Evolutionary conservation across 2,888 invertebrate genomes (phyloP).

Genomic region (Fragum whitleyi): DNA sequence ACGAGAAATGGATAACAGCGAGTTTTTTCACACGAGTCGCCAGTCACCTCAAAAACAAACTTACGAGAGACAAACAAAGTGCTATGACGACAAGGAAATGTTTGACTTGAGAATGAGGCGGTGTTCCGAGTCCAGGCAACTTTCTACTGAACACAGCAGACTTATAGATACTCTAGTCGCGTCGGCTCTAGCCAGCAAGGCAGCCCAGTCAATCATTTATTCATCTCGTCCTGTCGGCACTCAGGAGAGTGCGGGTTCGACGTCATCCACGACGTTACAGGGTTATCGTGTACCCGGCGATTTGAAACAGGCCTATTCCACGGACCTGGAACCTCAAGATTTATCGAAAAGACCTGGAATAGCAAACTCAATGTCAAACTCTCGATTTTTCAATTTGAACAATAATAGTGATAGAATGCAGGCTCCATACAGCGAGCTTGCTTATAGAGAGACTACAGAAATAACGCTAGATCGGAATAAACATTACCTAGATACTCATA

Average conservation of each 20-base stretch:
- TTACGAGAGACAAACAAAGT: not conserved
- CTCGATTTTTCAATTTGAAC: slow-evolving; percentile 47
- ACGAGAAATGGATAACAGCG: slow-evolving; percentile 17
- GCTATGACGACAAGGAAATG: not conserved
- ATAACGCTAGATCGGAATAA: slow-evolving; percentile 51
- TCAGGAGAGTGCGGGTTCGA: slow-evolving; percentile 22
- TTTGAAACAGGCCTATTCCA: not conserved
- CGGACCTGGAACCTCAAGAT: slow-evolving; percentile 59
- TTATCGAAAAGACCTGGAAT: slow-evolving; percentile 53
- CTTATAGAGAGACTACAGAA: slow-evolving; percentile 39
- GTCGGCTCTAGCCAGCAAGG: slow-evolving; percentile 60
- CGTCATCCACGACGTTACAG: slow-evolving; percentile 31
- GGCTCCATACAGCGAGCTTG: slow-evolving; percentile 42
- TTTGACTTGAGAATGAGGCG: not conserved
- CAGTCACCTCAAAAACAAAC: slow-evolving; percentile 1
- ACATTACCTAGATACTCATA: slow-evolving; percentile 57
- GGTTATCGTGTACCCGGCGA: slow-evolving; percentile 22
- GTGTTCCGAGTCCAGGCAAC: not conserved
- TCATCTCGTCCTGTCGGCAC: not conserved
- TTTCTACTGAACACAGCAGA: slow-evolving; percentile 48
- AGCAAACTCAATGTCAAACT: slow-evolving; percentile 35
- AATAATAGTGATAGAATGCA: slow-evolving; percentile 42
- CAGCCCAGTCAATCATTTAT: slow-evolving; percentile 61
- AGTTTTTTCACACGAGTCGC: not conserved
- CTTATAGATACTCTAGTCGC: slow-evolving; percentile 62